Conservation (phyloP, 2,797 vertebrate genomes). For the Botia kubotai region DNA sequence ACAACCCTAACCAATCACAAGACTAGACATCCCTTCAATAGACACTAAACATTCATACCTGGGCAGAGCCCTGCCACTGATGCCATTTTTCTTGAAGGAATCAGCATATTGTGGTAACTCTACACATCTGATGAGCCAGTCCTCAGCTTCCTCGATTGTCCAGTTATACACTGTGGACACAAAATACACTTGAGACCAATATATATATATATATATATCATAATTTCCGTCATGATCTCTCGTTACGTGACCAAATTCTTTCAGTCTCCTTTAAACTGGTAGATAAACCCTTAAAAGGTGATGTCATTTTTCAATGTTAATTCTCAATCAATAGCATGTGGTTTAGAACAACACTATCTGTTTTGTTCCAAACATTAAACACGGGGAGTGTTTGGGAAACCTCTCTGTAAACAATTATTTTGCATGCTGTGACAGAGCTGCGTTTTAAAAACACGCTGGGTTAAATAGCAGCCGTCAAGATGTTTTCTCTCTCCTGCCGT, state of each 20-base stretch:
- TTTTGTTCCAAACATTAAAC: too few relatives aligned
- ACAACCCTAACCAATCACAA: neutral
- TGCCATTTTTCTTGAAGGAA: conserved; percentile 84
- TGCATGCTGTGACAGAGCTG: neutral
- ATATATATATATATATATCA: too few relatives aligned
- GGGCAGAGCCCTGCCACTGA: conserved; percentile 89
- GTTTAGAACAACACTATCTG: too few relatives aligned
- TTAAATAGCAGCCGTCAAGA: conserved; percentile 14
- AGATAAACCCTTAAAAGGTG: too few relatives aligned
- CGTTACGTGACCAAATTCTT: too few relatives aligned
- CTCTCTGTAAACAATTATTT: neutral
- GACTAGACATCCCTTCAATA: neutral
- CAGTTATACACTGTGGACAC: conserved; percentile 89
- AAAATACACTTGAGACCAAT: conserved; percentile 24
- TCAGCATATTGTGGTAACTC: conserved; percentile 90
- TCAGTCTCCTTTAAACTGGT: too few relatives aligned
- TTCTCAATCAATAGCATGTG: too few relatives aligned
- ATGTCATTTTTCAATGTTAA: too few relatives aligned
- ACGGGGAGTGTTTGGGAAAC: neutral
- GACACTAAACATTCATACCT: conserved; percentile 75
- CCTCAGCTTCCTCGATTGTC: conserved; percentile 87
- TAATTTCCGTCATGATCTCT: too few relatives aligned
- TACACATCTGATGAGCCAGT: conserved; percentile 87
- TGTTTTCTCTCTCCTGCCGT: neutral
- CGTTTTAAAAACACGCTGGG: neutral